phyloP scores from a whole-genome alignment of 2,113 vertebrate genomes.

The Prinia subflava region DNA sequence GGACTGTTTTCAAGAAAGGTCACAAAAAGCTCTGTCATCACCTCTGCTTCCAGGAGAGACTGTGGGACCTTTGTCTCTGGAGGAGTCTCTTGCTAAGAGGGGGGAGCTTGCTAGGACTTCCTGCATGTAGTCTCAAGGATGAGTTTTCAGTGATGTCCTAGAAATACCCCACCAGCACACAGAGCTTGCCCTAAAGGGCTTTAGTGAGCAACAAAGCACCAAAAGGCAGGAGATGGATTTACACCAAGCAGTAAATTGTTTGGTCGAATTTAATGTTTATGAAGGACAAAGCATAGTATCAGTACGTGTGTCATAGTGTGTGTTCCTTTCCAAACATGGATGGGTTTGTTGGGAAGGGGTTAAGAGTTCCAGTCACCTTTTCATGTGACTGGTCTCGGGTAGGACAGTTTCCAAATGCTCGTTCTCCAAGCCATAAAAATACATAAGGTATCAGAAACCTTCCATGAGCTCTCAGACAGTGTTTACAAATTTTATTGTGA shows the following conservation, averaged over 20 bases:
- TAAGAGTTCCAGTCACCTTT: not conserved
- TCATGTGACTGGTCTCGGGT: not conserved
- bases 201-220: not conserved
- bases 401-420: not conserved
- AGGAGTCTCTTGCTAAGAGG: not conserved
- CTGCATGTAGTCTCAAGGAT: not conserved
- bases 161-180: not conserved
- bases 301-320: accelerated
- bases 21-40: not conserved
- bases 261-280: not conserved
- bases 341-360: not conserved
- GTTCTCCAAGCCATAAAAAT: not conserved
- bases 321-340: not conserved
- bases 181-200: not conserved
- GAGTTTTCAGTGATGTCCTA: not conserved
- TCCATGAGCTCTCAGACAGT: not conserved
- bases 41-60: not conserved
- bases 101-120: not conserved
- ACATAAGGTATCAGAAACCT: not conserved
- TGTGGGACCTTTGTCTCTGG: not conserved
- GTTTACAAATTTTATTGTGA: not conserved
- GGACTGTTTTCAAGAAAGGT: not conserved
- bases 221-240: not conserved
- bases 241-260: not conserved
- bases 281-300: not conserved